Percentiles rank a stretch among this genome's conserved stretches.
Evolutionary conservation across 2,797 vertebrate genomes (phyloP).

Genomic region (Luscinia luscinia): DNA sequence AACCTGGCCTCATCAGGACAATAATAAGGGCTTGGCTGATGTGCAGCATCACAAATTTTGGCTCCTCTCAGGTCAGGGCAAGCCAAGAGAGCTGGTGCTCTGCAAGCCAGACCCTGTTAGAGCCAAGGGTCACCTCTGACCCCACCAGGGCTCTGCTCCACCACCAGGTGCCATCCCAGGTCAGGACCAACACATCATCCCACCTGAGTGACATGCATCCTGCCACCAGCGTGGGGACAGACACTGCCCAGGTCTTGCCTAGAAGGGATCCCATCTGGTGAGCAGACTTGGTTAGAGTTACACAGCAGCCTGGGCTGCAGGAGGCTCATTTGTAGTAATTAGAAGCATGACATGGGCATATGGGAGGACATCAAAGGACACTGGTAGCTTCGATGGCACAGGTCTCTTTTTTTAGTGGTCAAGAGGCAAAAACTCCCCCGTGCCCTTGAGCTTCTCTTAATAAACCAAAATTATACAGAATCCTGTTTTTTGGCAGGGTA

Average conservation of each 20-base stretch:
- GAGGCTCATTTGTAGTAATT: slow-evolving; percentile 44
- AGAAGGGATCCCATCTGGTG: neutral
- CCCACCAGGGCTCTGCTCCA: neutral
- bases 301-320: slow-evolving; percentile 24
- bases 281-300: neutral
- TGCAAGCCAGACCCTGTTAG: neutral
- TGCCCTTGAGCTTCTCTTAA: neutral
- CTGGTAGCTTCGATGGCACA: neutral
- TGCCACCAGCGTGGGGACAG: neutral
- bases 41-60: neutral
- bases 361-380: neutral
- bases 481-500: neutral
- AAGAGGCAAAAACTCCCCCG: neutral
- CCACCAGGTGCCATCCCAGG: neutral
- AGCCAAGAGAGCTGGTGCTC: neutral
- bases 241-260: neutral
- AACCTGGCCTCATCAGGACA: neutral
- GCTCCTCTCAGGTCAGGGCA: neutral
- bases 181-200: neutral
- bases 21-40: neutral
- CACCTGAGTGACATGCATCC: rapidly evolving
- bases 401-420: neutral
- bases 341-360: neutral
- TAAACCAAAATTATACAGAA: neutral
- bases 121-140: neutral